Evolutionary conservation across 1,140 invertebrate genomes (phyloP), one percentile per base, ranked within the genome.

Genomic region (Papilio machaon): DNA sequence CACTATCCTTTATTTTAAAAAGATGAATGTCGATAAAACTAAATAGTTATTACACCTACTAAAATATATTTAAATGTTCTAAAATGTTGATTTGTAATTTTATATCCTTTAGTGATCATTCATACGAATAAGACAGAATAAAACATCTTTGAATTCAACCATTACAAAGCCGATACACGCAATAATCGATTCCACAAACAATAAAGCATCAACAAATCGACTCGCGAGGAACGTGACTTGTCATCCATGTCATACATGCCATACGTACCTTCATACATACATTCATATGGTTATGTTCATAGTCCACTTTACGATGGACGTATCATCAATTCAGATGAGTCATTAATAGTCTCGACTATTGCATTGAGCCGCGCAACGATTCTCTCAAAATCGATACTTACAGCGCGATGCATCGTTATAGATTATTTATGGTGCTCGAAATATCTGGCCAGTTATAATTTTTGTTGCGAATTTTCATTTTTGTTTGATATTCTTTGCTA

Each of bases 131-230:
- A 67, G 23, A 67, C 23, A 67, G 23, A 35, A 67, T 35, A 35
- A 54, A 54, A 54, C 30, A 67, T 47, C 38, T 19, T 74, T 74
- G 23, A 75, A 30, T 52, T 76, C 46, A 19, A 17, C 23, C 49
- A 52, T 76, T 30, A 47, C 46, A 54, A 30, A 52, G 30, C n/a
- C 19, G 47, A 76, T 30, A 76, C 46, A 52, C 49, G 74, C 74
- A 76, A 76, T 30, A 49, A 76, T 30, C 46, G 73, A 46, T 64
- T 67, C 54, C 76, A 38, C n/a, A 52, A 64, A 79, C 77, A 79
- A 79, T 77, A 60, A 79, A 79, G 38, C 77, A 79, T 79, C 58
- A 43, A 67, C 77, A 79, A 79, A 79, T 78, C 76, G 54, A 60
- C 54, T 78, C 17, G 49, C 75, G 30, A 38, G 9, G 77, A 79